Conservation (phyloP, 2,888 invertebrate species). For the Bellardia pandia region DNA sequence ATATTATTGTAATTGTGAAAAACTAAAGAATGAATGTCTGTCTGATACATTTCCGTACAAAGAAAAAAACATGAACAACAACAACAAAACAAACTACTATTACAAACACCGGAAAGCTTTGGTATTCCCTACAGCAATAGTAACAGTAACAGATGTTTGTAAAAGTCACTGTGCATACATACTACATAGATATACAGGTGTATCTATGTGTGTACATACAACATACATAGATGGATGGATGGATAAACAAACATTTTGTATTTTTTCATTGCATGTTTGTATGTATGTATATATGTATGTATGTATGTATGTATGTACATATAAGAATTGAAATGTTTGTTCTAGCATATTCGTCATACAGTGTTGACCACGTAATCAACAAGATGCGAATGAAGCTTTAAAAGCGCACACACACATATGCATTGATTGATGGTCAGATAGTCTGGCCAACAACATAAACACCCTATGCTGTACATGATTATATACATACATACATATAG, state of each 20-base stretch:
- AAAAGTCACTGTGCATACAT: slow-evolving; percentile 50
- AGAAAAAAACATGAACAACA: background rate
- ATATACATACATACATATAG: background rate
- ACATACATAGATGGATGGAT: background rate
- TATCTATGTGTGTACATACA: slow-evolving; percentile 8
- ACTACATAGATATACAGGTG: background rate
- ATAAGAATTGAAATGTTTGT: slow-evolving; percentile 50
- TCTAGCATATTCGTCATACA: slow-evolving; percentile 60
- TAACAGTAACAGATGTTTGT: slow-evolving; percentile 69
- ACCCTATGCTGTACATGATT: background rate
- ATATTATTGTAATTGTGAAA: slow-evolving; percentile 52
- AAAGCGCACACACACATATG: slow-evolving; percentile 37
- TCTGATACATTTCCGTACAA: slow-evolving; percentile 68
- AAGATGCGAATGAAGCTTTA: slow-evolving; percentile 60
- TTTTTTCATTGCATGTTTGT: background rate
- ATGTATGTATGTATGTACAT: background rate
- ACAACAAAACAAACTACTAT: slow-evolving; percentile 29
- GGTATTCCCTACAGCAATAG: slow-evolving; percentile 67
- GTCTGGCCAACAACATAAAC: slow-evolving; percentile 50
- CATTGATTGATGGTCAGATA: slow-evolving; percentile 52
- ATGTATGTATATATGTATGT: background rate
- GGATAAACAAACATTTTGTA: slow-evolving; percentile 34
- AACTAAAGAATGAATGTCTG: slow-evolving; percentile 62
- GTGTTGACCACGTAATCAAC: slow-evolving; percentile 71
- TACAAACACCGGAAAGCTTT: slow-evolving; percentile 71